Evolutionary conservation across 2,797 vertebrate genomes (phyloP).

Genomic region (Argyrosomus regius): DNA sequence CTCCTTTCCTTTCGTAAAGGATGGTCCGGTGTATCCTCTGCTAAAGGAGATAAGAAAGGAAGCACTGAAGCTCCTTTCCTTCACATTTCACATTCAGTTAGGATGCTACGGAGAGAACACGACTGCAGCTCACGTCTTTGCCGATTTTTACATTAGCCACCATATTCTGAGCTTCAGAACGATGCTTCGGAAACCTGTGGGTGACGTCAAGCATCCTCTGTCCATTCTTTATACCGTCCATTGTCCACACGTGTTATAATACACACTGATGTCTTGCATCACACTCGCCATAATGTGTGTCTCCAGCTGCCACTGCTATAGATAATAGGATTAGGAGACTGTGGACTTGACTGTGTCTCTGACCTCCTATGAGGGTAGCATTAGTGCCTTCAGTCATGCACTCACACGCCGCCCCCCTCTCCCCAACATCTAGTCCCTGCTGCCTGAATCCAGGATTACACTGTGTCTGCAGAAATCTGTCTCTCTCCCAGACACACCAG

Average conservation of each 20-base stretch:
- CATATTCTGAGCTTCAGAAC: no score
- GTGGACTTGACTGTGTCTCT: constrained; percentile 62
- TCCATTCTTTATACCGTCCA: neutral
- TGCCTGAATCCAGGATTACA: constrained; percentile 67
- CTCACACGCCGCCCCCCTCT: neutral
- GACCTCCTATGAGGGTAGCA: constrained; percentile 55
- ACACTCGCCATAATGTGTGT: constrained; percentile 25
- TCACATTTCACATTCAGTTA: no score
- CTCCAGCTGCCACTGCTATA: constrained; percentile 63
- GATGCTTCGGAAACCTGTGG: no score
- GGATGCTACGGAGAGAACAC: no score
- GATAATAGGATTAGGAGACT: constrained; percentile 75
- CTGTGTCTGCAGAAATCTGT: constrained; percentile 60
- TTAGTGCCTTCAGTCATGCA: constrained; percentile 40
- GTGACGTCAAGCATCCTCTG: no score
- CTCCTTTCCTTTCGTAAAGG: no score
- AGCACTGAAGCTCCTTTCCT: no score
- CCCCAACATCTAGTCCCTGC: constrained; percentile 42
- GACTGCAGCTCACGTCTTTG: no score
- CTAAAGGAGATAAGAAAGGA: no score
- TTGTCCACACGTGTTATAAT: constrained; percentile 29
- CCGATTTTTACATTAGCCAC: no score
- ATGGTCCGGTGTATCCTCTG: no score
- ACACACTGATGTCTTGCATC: constrained; percentile 23
- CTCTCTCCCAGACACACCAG: constrained; percentile 49